phyloP scores from a whole-genome alignment of 2,888 invertebrate species.

The Cacoxenus indagator region DNA sequence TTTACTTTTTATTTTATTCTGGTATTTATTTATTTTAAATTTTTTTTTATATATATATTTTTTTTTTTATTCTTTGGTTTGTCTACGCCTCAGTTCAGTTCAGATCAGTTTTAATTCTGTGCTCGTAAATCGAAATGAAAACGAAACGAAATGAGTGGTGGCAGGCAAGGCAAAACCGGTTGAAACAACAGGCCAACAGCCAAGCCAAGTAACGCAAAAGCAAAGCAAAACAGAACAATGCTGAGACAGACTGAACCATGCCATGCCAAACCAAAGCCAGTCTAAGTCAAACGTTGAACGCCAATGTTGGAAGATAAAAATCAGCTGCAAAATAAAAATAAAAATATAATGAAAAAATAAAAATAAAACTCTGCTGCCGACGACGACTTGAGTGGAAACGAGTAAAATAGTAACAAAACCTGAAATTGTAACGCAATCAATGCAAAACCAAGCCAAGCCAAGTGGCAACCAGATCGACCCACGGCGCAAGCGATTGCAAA shows the following conservation, averaged over 20 bases:
- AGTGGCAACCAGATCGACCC: neutral
- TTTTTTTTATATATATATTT: conserved; percentile 3
- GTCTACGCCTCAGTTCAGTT: no score
- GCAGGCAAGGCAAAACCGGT: conserved; percentile 49
- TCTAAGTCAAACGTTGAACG: conserved; percentile 31
- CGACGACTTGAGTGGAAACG: conserved; percentile 16
- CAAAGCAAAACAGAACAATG: conserved; percentile 21
- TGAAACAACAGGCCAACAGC: conserved; percentile 28
- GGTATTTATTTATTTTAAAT: neutral
- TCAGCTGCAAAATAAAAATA: conserved; percentile 49
- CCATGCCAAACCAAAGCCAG: conserved; percentile 25
- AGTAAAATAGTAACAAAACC: conserved; percentile 48
- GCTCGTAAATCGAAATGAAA: conserved; percentile 64
- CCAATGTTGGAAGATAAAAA: conserved; percentile 55
- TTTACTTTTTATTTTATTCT: neutral
- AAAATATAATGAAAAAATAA: conserved; percentile 1
- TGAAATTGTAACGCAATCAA: conserved; percentile 64
- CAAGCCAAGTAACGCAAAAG: conserved; percentile 29
- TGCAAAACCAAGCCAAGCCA: conserved; percentile 43
- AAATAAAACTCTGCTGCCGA: neutral
- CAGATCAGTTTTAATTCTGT: conserved; percentile 51
- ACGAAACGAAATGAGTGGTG: conserved; percentile 52
- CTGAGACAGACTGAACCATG: neutral
- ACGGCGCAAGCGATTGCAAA: neutral
- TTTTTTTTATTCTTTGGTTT: conserved; percentile 30